Conservation (phyloP, 1,140 invertebrate species). For the Polypedilum pembai region DNA sequence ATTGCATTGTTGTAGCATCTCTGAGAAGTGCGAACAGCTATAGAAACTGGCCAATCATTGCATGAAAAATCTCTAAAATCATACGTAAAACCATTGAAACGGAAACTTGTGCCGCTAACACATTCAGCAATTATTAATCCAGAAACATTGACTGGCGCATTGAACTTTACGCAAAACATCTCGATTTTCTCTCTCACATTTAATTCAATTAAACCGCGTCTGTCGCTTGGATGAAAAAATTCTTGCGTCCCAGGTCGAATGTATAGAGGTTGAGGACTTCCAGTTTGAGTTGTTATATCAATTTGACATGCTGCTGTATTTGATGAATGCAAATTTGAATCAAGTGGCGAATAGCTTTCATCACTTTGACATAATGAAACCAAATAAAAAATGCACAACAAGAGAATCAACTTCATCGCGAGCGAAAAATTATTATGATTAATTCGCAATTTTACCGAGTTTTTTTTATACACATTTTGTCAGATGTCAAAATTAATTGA, state of each 20-base stretch:
- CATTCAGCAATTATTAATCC: slow-evolving; percentile 31
- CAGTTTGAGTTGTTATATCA: background rate
- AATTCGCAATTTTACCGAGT: too few relatives aligned
- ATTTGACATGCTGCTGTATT: background rate
- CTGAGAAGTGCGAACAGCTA: background rate
- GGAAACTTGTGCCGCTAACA: slow-evolving; percentile 38
- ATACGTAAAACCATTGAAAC: slow-evolving; percentile 34
- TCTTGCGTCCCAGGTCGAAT: background rate
- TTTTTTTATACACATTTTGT: too few relatives aligned
- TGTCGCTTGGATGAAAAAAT: background rate
- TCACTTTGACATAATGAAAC: too few relatives aligned
- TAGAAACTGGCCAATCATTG: background rate
- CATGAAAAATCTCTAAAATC: slow-evolving; percentile 40
- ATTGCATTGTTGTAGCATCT: background rate
- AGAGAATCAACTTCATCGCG: too few relatives aligned
- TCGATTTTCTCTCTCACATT: slow-evolving; percentile 32
- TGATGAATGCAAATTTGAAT: too few relatives aligned
- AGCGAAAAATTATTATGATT: too few relatives aligned
- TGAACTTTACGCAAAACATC: slow-evolving; percentile 39
- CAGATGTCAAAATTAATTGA: too few relatives aligned
- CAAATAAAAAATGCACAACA: too few relatives aligned
- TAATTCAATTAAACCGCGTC: slow-evolving; percentile 37
- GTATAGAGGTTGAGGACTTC: background rate
- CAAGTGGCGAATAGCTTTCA: too few relatives aligned
- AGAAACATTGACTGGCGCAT: slow-evolving; percentile 33